Evolutionary conservation across 2,888 invertebrate genomes (phyloP), one percentile per base, ranked within the genome.

Genomic region (Euproctis similis): DNA sequence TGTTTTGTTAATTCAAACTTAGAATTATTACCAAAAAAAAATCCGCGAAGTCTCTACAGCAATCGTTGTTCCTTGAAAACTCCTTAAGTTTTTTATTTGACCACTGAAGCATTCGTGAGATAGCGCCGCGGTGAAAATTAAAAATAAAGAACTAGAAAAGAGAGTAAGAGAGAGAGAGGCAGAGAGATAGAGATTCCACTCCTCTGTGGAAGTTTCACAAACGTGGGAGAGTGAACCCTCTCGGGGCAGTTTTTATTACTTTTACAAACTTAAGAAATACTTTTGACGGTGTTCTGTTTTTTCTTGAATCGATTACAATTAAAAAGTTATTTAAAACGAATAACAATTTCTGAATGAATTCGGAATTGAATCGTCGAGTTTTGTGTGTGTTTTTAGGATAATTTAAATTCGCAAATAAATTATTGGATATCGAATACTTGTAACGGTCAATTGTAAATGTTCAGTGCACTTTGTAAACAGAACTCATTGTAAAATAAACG

Each of bases 51-150:
- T 46, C 61, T 61, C 64, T 26, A 49, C 24, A 5, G 1, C 13
- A 16, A 5, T 50, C 29, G 5, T 10, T 72, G 57, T 57, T 74
- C 75, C 42, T 60, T 62, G 67, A 72, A 58, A 78, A 75, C 78
- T 81, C 74, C 68, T 77, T 71, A 80, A 81, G 81, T 82, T 84
- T 82, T n/a, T 82, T 82, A 82, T 84, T 82, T 82, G 84, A 82
- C 84, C 84, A 80, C 82, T 84, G 84, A 82, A 84, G 84, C 84
- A 78, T 84, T 80, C 76, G 70, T 70, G 58, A 82, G 84, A 84
- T 84, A 84, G 77, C 84, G 72, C 64, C 66, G 77, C 68, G 76
- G 71, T 71, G 78, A 73, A 82, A 82, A 80, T 82, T 80, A 74
- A 81, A 75, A 81, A 73, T 73, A 73, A 59, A 80, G 71, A 73